These are phyloP conservation scores for Drosophila insularis DNA, from an alignment of 1,140 invertebrate species.

Conservation along the genomic window DNA sequence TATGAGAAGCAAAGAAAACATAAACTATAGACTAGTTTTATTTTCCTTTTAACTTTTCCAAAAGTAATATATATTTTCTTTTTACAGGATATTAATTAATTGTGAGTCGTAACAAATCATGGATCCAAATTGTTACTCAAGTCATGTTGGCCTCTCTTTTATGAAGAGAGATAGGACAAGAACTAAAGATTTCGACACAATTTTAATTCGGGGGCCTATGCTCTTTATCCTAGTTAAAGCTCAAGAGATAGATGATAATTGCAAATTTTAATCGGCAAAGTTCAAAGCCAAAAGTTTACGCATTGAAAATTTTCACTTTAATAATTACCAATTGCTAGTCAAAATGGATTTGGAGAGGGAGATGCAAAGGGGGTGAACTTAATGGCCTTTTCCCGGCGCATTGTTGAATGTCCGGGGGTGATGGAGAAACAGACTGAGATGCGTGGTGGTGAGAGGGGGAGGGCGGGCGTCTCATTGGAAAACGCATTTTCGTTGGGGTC, in stretches of 20 bases:
- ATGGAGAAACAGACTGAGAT: not conserved
- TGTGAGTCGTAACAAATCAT: not conserved
- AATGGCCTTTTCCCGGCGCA: slow-evolving; percentile 44
- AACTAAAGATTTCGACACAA: not conserved
- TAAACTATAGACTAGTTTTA: too few species aligned
- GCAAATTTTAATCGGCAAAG: not conserved
- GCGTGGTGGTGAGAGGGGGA: not conserved
- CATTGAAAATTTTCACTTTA: not conserved
- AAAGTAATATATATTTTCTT: too few species aligned
- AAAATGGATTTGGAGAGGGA: not conserved
- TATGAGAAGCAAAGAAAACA: too few species aligned
- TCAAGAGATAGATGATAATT: not conserved
- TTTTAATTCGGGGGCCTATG: too few species aligned
- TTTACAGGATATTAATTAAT: not conserved
- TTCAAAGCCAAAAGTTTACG: not conserved
- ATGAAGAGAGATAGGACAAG: not conserved
- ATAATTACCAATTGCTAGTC: not conserved
- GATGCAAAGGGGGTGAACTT: slow-evolving; percentile 47
- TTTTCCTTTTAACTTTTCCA: too few species aligned
- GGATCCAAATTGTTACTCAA: not conserved
- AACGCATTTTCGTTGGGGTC: slow-evolving; percentile 74
- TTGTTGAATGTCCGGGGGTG: slow-evolving; percentile 26
- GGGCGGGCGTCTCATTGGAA: slow-evolving; percentile 32
- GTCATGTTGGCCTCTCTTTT: not conserved
- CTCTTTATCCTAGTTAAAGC: too few species aligned